A percentile compares a stretch with the other conserved stretches of the same genome.
phyloP scores from a whole-genome alignment of 2,797 vertebrate genomes.

The Babyrousa celebensis region DNA sequence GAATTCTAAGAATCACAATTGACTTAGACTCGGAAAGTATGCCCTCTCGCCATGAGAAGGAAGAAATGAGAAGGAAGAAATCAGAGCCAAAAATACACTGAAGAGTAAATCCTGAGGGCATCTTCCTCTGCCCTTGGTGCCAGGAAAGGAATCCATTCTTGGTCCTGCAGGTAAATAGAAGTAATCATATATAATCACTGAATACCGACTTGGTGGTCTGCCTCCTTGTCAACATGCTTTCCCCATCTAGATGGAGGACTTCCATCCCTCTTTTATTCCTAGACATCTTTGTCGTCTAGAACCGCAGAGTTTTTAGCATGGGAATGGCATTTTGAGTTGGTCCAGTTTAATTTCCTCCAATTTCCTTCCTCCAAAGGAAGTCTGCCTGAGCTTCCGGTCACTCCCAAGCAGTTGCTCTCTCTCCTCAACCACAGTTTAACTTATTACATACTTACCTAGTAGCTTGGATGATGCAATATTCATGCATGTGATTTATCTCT shows the following conservation, averaged over 20 bases:
- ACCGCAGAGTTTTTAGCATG: not conserved
- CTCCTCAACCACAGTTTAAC: not conserved
- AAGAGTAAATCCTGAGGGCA: not conserved
- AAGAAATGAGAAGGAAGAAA: not conserved
- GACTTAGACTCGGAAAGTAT: too few relatives aligned
- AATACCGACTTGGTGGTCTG: not conserved
- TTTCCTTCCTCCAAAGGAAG: not conserved
- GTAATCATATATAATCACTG: not conserved
- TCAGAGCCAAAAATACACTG: not conserved
- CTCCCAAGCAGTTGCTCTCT: not conserved
- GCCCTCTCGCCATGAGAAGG: fast-evolving
- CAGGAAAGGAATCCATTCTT: not conserved
- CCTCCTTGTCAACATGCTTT: not conserved
- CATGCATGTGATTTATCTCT: not conserved
- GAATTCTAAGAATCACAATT: not conserved
- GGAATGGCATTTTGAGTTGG: not conserved
- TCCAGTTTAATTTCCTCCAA: slow-evolving; percentile 21
- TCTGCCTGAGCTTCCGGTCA: not conserved
- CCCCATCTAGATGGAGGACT: not conserved
- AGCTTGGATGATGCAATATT: not conserved
- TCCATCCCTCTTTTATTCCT: not conserved
- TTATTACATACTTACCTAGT: not conserved
- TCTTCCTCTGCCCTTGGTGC: not conserved
- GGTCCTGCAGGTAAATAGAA: not conserved
- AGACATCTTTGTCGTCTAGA: not conserved